Evolutionary conservation across 2,888 invertebrate species (phyloP).

Genomic region (Yponomeuta malinellus): DNA sequence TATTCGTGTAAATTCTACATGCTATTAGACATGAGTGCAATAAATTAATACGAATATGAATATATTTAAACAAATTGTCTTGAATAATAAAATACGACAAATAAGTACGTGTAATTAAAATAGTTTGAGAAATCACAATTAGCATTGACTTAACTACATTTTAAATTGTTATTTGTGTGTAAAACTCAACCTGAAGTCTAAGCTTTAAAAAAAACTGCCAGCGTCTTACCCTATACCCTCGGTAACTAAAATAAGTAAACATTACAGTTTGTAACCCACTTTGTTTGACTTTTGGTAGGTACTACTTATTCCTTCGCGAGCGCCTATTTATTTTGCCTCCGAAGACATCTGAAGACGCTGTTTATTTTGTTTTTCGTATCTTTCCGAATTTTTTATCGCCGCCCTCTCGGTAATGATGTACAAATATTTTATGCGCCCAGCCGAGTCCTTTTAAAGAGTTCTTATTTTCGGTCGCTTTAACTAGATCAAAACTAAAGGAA

Average conservation of each 20-base stretch:
- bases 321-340: conserved; percentile 5
- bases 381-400: not conserved
- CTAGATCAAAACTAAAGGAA: no score
- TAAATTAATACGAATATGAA: no score
- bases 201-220: no score
- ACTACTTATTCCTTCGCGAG: conserved; percentile 2
- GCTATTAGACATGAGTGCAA: no score
- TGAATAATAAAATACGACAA: no score
- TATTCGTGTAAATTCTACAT: no score
- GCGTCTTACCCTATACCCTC: not conserved
- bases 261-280: conserved; percentile 4
- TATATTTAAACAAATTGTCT: no score
- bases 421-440: conserved; percentile 7
- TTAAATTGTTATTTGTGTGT: no score
- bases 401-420: not conserved
- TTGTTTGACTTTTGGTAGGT: not conserved
- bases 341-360: conserved; percentile 1
- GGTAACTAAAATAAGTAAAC: conserved; percentile 1
- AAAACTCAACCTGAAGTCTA: no score
- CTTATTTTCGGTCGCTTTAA: not conserved
- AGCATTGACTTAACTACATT: no score
- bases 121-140: no score
- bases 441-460: not conserved
- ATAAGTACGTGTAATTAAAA: no score
- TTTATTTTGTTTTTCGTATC: conserved; percentile 3